phyloP scores from a whole-genome alignment of 2,888 invertebrate species.

The Hydraecia micacea region DNA sequence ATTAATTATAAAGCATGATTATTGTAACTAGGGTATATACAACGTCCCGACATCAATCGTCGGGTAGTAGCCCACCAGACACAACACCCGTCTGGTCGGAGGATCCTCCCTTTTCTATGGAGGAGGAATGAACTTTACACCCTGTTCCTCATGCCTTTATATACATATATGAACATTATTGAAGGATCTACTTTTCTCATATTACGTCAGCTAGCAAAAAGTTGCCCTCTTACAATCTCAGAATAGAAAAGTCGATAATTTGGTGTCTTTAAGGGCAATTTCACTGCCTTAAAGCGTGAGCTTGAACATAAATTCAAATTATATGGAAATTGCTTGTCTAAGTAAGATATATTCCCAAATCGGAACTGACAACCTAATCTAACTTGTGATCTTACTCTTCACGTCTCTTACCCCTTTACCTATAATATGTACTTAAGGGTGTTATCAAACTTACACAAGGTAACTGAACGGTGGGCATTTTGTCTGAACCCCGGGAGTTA shows the following conservation, averaged over 20 bases:
- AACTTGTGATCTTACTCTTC: constrained; percentile 26
- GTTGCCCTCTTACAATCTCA: neutral
- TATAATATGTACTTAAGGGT: constrained; percentile 1
- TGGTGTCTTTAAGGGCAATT: neutral
- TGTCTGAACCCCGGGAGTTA: constrained; percentile 7
- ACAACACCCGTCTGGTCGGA: neutral
- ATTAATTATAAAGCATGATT: too few species aligned
- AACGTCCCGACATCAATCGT: neutral
- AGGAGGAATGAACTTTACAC: neutral
- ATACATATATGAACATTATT: neutral
- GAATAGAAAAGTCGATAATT: neutral
- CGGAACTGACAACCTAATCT: constrained; percentile 20
- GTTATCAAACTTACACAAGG: constrained; percentile 38
- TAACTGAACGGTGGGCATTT: constrained; percentile 20
- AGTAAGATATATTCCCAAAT: constrained; percentile 18
- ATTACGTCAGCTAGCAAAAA: neutral
- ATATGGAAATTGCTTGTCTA: constrained; percentile 2
- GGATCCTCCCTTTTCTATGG: neutral
- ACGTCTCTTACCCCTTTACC: neutral
- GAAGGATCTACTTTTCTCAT: neutral
- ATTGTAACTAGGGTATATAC: neutral
- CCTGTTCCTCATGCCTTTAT: neutral
- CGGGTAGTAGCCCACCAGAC: neutral
- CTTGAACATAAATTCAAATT: constrained; percentile 7
- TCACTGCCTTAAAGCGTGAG: neutral